phyloP scores from a whole-genome alignment of 2,797 vertebrate species.

The Percopsis omiscomaycus region DNA sequence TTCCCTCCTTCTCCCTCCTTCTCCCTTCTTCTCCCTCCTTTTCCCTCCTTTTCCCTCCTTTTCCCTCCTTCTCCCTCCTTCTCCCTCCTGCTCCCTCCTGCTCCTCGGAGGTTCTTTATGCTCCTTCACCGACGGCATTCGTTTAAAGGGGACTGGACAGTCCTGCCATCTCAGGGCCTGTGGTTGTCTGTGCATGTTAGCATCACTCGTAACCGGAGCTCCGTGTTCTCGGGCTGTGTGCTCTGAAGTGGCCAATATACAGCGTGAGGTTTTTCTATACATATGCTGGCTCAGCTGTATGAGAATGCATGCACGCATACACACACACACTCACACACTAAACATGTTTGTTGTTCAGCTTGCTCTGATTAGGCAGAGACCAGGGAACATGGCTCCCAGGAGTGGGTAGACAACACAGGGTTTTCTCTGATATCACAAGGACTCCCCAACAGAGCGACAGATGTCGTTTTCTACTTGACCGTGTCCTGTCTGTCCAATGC shows the following conservation, averaged over 20 bases:
- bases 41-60: constrained; percentile 18
- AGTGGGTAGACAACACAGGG: constrained; percentile 35
- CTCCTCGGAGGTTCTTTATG: constrained; percentile 44
- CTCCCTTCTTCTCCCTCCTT: constrained; percentile 7
- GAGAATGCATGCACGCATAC: background rate
- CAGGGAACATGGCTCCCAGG: constrained; percentile 24
- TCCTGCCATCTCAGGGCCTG: background rate
- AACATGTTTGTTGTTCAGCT: constrained; percentile 54
- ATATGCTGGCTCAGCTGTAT: too few relatives aligned
- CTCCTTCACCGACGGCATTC: constrained; percentile 31
- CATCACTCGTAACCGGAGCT: constrained; percentile 2
- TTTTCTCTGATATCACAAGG: constrained; percentile 23
- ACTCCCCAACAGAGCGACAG: too few relatives aligned
- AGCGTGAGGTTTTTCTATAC: too few relatives aligned
- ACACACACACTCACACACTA: constrained; percentile 32
- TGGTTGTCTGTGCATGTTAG: constrained; percentile 15
- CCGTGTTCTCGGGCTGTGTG: constrained; percentile 8
- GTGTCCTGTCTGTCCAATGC: too few relatives aligned
- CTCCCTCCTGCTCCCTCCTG: background rate
- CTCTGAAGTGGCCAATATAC: too few relatives aligned
- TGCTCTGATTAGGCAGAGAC: constrained; percentile 51
- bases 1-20: constrained; percentile 13
- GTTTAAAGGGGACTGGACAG: constrained; percentile 23
- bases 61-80: constrained; percentile 20
- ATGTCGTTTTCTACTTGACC: too few relatives aligned